phyloP scores from a whole-genome alignment of 2,113 vertebrate genomes.

The Passer montanus region DNA sequence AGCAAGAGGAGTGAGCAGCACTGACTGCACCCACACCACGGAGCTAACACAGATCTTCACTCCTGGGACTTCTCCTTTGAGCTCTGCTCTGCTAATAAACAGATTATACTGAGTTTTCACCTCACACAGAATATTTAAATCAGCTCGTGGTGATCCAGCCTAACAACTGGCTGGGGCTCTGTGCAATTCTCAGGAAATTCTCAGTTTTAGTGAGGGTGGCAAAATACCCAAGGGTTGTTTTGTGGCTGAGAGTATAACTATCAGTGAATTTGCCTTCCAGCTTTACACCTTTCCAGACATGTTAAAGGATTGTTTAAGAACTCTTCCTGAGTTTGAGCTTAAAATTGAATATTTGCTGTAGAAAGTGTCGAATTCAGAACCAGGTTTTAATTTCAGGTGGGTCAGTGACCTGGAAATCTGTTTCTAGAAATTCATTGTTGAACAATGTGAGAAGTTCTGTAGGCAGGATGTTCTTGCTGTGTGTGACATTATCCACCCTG shows the following conservation, averaged over 20 bases:
- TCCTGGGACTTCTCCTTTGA: background rate
- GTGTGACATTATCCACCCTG: background rate
- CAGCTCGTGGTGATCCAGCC: background rate
- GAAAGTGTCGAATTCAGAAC: background rate
- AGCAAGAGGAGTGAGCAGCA: fast-evolving
- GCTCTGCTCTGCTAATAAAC: background rate
- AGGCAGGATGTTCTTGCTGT: background rate
- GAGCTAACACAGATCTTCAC: background rate
- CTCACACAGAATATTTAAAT: background rate
- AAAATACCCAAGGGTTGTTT: background rate
- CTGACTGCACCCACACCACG: fast-evolving
- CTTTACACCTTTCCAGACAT: background rate
- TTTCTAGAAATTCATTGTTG: background rate
- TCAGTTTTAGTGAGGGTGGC: background rate
- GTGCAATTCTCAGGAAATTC: background rate
- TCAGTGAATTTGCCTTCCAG: background rate
- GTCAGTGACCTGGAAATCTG: background rate
- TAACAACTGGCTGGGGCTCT: background rate
- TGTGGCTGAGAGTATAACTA: fast-evolving
- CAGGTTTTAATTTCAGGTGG: background rate
- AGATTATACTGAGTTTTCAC: background rate
- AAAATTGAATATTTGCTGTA: background rate
- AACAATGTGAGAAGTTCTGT: background rate
- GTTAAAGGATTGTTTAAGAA: background rate
- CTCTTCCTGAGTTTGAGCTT: background rate